These are phyloP conservation scores for Paradoxurus hermaphroditus DNA, from an alignment of 2,113 vertebrate genomes.

Conservation along the genomic window DNA sequence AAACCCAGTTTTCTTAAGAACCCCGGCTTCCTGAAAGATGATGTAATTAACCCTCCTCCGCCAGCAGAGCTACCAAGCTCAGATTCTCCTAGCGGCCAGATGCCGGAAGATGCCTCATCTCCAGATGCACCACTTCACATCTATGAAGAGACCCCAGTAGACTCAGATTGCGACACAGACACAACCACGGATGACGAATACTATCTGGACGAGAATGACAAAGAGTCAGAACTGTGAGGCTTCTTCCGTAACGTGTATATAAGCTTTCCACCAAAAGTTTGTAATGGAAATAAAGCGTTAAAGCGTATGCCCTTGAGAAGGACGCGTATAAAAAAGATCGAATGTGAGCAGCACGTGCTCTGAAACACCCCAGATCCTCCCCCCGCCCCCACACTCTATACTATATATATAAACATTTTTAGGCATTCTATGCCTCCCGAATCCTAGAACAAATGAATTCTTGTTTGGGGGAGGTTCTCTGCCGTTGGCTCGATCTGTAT, in stretches of 20 bases:
- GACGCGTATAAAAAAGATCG: not conserved
- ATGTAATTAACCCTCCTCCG: constrained; percentile 39
- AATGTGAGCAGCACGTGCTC: not conserved
- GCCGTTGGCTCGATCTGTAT: not conserved
- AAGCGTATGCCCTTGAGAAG: not conserved
- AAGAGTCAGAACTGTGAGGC: constrained; percentile 87
- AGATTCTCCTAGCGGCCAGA: constrained; percentile 72
- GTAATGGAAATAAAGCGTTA: not conserved
- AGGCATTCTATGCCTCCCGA: not conserved
- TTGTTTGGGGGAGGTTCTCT: not conserved
- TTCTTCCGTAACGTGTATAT: not conserved
- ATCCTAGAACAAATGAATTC: not conserved
- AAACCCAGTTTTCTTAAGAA: constrained; percentile 86
- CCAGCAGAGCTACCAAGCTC: constrained; percentile 72
- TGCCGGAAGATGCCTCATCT: constrained; percentile 77
- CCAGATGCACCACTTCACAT: constrained; percentile 77
- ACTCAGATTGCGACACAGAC: constrained; percentile 90
- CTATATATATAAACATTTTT: not conserved
- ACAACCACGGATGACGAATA: constrained; percentile 97
- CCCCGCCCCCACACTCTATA: not conserved
- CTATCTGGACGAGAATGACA: constrained; percentile 89
- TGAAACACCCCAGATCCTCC: not conserved
- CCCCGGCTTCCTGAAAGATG: constrained; percentile 78
- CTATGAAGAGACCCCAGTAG: constrained; percentile 77
- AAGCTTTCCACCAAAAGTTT: constrained; percentile 13